Percentiles rank a stretch among this genome's conserved stretches.
Conservation (phyloP, 92 coral and sea anemone species). For the Porites lobata region DNA sequence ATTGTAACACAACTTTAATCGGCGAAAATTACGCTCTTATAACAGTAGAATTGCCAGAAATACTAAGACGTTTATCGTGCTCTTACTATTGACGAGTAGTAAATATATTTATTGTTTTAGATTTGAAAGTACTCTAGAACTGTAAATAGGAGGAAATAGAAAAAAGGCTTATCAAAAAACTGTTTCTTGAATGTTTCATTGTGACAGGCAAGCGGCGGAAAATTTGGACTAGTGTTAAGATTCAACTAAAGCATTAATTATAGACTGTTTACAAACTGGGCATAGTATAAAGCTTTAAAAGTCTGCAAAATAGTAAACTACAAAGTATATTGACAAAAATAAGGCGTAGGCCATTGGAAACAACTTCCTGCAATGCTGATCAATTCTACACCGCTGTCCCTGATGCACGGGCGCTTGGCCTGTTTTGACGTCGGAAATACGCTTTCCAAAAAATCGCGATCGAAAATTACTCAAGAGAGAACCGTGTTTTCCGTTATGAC, state of each 20-base stretch:
- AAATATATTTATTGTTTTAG: too few relatives aligned
- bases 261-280: background rate
- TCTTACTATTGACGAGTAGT: too few relatives aligned
- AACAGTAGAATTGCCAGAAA: too few relatives aligned
- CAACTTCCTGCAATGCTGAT: slow-evolving; percentile 3
- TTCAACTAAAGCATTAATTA: too few relatives aligned
- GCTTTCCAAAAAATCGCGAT: background rate
- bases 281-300: background rate
- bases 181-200: too few relatives aligned
- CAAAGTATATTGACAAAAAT: slow-evolving; percentile 14
- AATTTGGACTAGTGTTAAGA: background rate
- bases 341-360: slow-evolving; percentile 23
- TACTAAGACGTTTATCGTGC: too few relatives aligned
- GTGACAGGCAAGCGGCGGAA: too few relatives aligned
- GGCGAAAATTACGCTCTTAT: too few relatives aligned
- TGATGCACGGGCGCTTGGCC: background rate
- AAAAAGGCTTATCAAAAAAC: too few relatives aligned
- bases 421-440: background rate
- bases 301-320: slow-evolving; percentile 1
- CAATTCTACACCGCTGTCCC: background rate
- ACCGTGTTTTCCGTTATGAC: background rate
- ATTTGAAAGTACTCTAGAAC: too few relatives aligned
- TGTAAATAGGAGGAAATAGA: too few relatives aligned
- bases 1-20: too few relatives aligned
- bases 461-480: background rate